These are phyloP conservation scores for Notechis scutatus DNA, from an alignment of 2,113 vertebrate species.

Conservation along the genomic window DNA sequence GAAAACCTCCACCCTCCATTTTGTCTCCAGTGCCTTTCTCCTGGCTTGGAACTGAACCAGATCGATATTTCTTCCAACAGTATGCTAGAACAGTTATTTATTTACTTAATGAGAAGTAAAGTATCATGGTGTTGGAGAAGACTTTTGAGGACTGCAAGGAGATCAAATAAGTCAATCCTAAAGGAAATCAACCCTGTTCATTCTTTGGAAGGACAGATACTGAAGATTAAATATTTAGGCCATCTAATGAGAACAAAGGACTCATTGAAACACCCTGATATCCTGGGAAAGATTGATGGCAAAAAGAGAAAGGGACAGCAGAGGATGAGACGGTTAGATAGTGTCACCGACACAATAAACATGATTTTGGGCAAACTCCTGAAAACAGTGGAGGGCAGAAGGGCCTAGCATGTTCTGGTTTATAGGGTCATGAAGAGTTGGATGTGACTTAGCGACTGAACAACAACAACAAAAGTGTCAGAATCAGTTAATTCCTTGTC, in stretches of 20 bases:
- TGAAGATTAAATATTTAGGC: not conserved
- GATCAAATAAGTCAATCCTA: not conserved
- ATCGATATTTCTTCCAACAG: too few species aligned
- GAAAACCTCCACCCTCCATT: too few species aligned
- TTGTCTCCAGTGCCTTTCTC: too few species aligned
- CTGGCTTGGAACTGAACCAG: too few species aligned
- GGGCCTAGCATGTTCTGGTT: not conserved
- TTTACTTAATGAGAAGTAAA: not conserved
- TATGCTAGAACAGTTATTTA: not conserved
- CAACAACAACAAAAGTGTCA: not conserved
- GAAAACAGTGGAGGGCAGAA: not conserved
- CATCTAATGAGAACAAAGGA: not conserved
- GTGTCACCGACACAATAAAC: not conserved
- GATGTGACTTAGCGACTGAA: not conserved
- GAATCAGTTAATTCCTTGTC: not conserved
- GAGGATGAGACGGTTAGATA: not conserved
- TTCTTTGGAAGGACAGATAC: not conserved
- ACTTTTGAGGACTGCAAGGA: not conserved
- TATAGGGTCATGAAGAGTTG: not conserved
- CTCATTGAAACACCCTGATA: not conserved
- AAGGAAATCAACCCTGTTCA: not conserved
- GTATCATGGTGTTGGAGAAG: not conserved
- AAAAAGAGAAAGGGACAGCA: not conserved
- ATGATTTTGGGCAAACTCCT: not conserved
- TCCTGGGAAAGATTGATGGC: not conserved